Conservation (phyloP, 2,888 invertebrate species). For the Phengaris alcon region DNA sequence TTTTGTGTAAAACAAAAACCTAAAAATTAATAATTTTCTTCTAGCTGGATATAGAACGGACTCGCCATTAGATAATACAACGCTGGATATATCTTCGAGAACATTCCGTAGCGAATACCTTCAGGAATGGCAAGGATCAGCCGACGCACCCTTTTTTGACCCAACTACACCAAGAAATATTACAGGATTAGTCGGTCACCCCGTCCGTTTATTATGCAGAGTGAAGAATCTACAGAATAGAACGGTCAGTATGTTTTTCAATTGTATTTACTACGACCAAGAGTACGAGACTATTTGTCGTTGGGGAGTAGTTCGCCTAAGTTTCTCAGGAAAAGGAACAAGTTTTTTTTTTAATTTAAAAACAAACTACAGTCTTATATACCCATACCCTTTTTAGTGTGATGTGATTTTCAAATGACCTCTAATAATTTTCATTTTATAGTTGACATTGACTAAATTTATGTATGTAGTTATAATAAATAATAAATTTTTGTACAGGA, state of each 20-base stretch:
- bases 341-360: no score
- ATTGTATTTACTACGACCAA: not conserved
- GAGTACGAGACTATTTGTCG: no score
- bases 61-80: slow-evolving; percentile 76
- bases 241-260: slow-evolving; percentile 82
- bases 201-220: slow-evolving; percentile 88
- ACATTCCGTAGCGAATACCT: slow-evolving; percentile 69
- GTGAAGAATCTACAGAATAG: slow-evolving; percentile 93
- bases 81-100: slow-evolving; percentile 65
- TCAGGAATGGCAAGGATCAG: slow-evolving; percentile 64
- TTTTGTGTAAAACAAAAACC: not conserved
- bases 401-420: no score
- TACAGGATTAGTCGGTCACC: slow-evolving; percentile 91
- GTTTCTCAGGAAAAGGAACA: no score
- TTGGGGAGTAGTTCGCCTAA: no score
- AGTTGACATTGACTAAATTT: no score
- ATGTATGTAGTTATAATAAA: no score
- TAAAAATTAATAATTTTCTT: slow-evolving; percentile 5
- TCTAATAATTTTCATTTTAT: no score
- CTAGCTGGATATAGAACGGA: slow-evolving; percentile 79
- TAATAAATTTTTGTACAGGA: no score
- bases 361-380: no score
- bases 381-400: no score
- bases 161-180: slow-evolving; percentile 88
- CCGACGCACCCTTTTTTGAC: slow-evolving; percentile 87